Evolutionary conservation across 2,888 invertebrate genomes (phyloP), one percentile per base, ranked within the genome.

Genomic region (Euplagia quadripunctaria): DNA sequence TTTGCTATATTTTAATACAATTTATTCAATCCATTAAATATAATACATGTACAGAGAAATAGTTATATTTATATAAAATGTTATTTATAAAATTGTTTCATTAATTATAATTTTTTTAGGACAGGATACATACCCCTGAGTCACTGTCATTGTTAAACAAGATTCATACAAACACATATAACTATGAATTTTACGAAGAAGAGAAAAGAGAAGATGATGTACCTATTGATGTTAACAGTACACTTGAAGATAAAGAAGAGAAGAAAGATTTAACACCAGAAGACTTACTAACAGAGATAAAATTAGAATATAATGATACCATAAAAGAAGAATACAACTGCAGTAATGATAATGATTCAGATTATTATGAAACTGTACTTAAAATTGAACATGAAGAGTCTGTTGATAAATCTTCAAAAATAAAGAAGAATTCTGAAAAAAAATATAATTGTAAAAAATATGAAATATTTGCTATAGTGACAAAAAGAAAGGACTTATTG

Each of bases 251-350:
- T 51, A 1, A 14, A 55, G 64, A 74, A 20, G 12, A 67, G 5
- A 66, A 31, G 1, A 52, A 67, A 74, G 42, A 42, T 6, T 17
- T 70, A 42, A 41, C 51, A n/a, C 3, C 66, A 52, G 20, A 52
- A 70, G 72, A 73, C n/a, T 14, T 69, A 66, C 46, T 51, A 3
- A 43, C n/a, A 4, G 76, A 74, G 0, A 72, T 84, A 1, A 84
- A 82, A 72, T 9, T 63, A 61, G 82, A 84, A 78, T 42, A 52
- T 1, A 55, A 63, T 1, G 63, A 70, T 43, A 42, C 12, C 1
- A 75, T 79, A 0, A 85, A 81, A 75, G 72, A 81, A 43, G 83
- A 85, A 67, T 73, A 49, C 58, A 74, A 49, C 31, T 8, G 11
- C 12, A 43, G 42, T 55, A 63, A 67, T 0, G 68, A 78, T 12